phyloP scores from a whole-genome alignment of 2,888 invertebrate genomes.

The Diplolepis rosae region DNA sequence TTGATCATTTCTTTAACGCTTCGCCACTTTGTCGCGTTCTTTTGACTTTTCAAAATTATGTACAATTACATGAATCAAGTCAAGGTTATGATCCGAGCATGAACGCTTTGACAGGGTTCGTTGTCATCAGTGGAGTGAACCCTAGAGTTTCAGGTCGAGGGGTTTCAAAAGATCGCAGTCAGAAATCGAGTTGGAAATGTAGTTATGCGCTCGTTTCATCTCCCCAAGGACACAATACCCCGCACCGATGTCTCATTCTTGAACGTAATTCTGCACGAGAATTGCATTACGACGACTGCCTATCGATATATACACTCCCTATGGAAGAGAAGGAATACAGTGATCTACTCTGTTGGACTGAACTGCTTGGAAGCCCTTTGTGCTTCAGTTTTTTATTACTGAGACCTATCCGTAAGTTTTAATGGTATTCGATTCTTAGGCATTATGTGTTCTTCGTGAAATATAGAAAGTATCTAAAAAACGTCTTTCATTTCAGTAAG shows the following conservation, averaged over 20 bases:
- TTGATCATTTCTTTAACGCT: neutral
- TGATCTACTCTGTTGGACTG: neutral
- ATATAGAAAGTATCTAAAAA: neutral
- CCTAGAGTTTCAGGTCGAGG: conserved; percentile 35
- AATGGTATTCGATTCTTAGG: neutral
- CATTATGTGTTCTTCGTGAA: neutral
- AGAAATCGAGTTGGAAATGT: conserved; percentile 62
- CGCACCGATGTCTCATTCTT: conserved; percentile 40
- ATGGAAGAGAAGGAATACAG: neutral
- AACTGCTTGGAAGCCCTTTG: neutral
- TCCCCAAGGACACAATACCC: conserved; percentile 53
- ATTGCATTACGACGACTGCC: conserved; percentile 59
- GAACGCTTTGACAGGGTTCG: conserved; percentile 38
- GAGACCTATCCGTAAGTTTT: neutral
- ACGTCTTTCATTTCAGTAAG: neutral
- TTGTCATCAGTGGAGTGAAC: conserved; percentile 33
- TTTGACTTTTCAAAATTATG: neutral
- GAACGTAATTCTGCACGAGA: conserved; percentile 59
- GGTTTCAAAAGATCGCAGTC: conserved; percentile 58
- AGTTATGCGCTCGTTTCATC: conserved; percentile 61
- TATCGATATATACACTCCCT: conserved; percentile 45
- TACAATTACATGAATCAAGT: conserved; percentile 48
- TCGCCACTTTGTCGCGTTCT: neutral
- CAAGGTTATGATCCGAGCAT: conserved; percentile 38
- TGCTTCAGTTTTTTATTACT: neutral